Base-by-base conservation (phyloP, 2,797 vertebrate species). In the Knipowitschia caucasica region DNA sequence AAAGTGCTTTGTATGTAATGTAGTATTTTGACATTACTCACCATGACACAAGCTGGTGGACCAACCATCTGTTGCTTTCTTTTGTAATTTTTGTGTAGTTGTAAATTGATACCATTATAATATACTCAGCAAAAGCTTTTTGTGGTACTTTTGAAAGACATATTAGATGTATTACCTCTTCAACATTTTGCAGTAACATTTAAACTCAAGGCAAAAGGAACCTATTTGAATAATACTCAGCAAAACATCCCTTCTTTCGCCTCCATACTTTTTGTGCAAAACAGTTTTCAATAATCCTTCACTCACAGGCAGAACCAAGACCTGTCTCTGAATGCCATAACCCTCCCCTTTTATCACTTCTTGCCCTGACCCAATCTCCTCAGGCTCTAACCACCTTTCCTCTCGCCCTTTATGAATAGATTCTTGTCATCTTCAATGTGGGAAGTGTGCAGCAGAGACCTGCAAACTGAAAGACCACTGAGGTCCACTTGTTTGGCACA, bases 301-400 rank as follows among this genome's bases (percentile, higher is more conserved):
- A 61, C 45, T 53, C 25, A 36, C 50, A 50, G 50, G 31, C 44
- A 65, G 43, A 29, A 30, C 9, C 17, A 2, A 9, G 29, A 38
- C 15, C 56, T 7, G 29, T 2, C 45, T 36, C 47, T 44, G 26
- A 50, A 43, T 64, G 20, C 29, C 59, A 39, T 59, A 50, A 47
- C 55, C 60, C 15, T 46, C 31, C 44, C 15, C 30, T 66, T 50
- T 66, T 34, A 64, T 71, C 58, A 61, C 39, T 52, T 54, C 5
- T 51, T 53, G 23, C 38, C 50, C 51, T 47, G 31, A 39, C 40
- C 51, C 38, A 30, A 49, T 67, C 17, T 55, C 26, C 35, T 4
- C 20, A 24, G 51, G 44, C 51, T 24, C 17, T 17, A 34, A 51
- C 44, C 2, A 3, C 27, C 42, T 43, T 33, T 56, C 24, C n/a